Conservation (phyloP, 2,888 invertebrate genomes). For the Drosophila diplacantha region DNA sequence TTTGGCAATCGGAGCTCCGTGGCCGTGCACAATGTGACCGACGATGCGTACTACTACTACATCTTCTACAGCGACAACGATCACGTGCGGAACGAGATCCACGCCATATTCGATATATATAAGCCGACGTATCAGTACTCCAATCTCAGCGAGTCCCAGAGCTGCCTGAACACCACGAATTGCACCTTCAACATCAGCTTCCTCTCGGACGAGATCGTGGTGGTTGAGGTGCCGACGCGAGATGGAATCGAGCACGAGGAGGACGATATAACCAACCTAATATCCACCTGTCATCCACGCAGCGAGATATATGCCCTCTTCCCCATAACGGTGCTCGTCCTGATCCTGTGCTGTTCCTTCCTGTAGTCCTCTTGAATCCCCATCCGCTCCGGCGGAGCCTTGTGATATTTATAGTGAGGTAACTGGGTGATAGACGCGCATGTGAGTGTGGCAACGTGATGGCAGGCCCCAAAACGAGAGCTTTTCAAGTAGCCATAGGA, state of each 20-base stretch:
- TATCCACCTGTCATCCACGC: constrained; percentile 88
- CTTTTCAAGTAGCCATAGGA: constrained; percentile 39
- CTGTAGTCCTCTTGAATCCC: constrained; percentile 79
- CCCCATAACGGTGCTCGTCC: constrained; percentile 85
- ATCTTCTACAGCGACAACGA: constrained; percentile 94
- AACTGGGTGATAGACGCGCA: constrained; percentile 56
- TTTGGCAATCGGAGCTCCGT: constrained; percentile 81
- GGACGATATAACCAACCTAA: constrained; percentile 84
- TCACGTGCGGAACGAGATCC: constrained; percentile 86
- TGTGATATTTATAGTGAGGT: constrained; percentile 62
- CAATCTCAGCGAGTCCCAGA: constrained; percentile 76
- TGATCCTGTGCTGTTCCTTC: constrained; percentile 89
- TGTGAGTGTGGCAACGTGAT: constrained; percentile 36
- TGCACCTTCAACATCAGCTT: constrained; percentile 86
- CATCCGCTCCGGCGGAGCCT: constrained; percentile 29
- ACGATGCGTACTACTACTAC: constrained; percentile 92
- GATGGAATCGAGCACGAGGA: constrained; percentile 88
- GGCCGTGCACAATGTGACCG: constrained; percentile 84
- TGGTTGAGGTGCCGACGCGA: constrained; percentile 89
- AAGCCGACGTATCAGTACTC: constrained; percentile 90
- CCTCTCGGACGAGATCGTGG: constrained; percentile 87
- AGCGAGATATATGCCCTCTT: constrained; percentile 88
- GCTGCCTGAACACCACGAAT: constrained; percentile 87
- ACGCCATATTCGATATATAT: constrained; percentile 90
- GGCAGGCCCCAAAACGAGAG: constrained; percentile 45